Percentiles rank a stretch among this genome's conserved stretches.
phyloP scores from a whole-genome alignment of 1,140 invertebrate genomes.

The Varroa destructor region DNA sequence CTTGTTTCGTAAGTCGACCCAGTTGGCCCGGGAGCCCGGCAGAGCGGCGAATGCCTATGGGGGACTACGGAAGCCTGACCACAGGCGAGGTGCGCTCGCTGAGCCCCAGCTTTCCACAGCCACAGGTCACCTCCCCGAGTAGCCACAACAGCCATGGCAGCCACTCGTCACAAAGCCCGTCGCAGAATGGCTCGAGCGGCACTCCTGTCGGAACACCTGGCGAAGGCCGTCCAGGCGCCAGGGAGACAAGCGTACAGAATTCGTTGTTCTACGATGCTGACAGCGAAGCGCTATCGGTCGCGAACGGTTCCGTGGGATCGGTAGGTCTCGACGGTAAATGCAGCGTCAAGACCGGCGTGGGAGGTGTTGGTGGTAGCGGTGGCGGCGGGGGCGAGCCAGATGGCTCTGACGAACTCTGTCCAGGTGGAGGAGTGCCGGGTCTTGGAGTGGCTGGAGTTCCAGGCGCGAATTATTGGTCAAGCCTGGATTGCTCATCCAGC shows the following conservation, averaged over 20 bases:
- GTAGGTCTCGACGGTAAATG: too few relatives aligned
- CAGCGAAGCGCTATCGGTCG: too few relatives aligned
- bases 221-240: not conserved
- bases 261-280: too few relatives aligned
- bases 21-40: too few relatives aligned
- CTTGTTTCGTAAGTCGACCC: too few relatives aligned
- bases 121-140: slow-evolving; percentile 16
- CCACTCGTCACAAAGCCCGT: not conserved
- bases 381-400: too few relatives aligned
- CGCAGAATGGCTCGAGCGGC: slow-evolving; percentile 16
- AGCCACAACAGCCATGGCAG: slow-evolving; percentile 2
- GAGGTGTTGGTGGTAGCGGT: too few relatives aligned
- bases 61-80: slow-evolving; percentile 27
- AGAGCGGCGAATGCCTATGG: slow-evolving; percentile 25
- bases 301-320: too few relatives aligned
- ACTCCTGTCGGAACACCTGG: slow-evolving; percentile 16
- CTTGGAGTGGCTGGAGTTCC: not conserved
- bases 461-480: slow-evolving; percentile 20
- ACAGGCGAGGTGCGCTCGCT: slow-evolving; percentile 16
- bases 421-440: too few relatives aligned
- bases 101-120: slow-evolving; percentile 27
- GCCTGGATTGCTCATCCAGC: slow-evolving; percentile 4
- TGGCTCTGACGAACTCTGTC: slow-evolving; percentile 24
- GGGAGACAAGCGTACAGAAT: too few relatives aligned
- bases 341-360: too few relatives aligned